A percentile compares a stretch with the other conserved stretches of the same genome.
These are phyloP conservation scores for Porites lobata DNA, from an alignment of 92 coral and sea anemone genomes.

Conservation along the genomic window DNA sequence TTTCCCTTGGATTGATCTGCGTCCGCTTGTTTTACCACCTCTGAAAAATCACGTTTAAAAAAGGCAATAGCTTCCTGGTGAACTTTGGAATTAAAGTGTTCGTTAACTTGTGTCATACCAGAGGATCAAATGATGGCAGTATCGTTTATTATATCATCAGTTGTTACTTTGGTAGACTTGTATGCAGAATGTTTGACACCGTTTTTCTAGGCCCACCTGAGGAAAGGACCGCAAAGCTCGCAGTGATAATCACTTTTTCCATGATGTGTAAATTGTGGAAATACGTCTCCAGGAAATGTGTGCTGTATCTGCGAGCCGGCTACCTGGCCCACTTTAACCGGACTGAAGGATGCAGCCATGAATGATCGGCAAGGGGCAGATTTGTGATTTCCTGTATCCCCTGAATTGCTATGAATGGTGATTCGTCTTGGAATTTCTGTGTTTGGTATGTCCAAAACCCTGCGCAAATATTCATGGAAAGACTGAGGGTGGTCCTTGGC, in stretches of 20 bases:
- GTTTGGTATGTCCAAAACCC: no score
- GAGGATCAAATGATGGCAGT: conserved; percentile 42
- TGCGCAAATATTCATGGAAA: no score
- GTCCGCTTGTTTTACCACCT: conserved; percentile 5
- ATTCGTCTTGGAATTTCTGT: no score
- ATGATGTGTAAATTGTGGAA: conserved; percentile 59
- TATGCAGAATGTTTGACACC: conserved; percentile 22
- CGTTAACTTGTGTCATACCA: conserved; percentile 34
- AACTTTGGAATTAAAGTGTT: conserved; percentile 28
- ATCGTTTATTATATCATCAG: conserved; percentile 26
- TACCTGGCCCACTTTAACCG: conserved; percentile 48
- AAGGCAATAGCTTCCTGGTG: conserved; percentile 49
- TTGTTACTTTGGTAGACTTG: conserved; percentile 29
- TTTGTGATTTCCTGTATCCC: no score
- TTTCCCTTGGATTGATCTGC: background rate
- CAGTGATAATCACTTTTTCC: conserved; percentile 43
- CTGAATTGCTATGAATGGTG: no score
- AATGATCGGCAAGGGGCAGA: conserved; percentile 44
- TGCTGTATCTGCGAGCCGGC: conserved; percentile 29
- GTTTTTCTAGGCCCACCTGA: conserved; percentile 44
- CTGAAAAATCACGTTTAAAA: background rate
- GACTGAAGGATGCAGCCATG: conserved; percentile 57
- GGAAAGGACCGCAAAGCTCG: conserved; percentile 46
- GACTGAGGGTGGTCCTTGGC: conserved; percentile 35
- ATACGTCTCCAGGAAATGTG: conserved; percentile 40